Evolutionary conservation across 2,113 vertebrate genomes (phyloP), one percentile per base, ranked within the genome.

Genomic region (Theristicus caerulescens): DNA sequence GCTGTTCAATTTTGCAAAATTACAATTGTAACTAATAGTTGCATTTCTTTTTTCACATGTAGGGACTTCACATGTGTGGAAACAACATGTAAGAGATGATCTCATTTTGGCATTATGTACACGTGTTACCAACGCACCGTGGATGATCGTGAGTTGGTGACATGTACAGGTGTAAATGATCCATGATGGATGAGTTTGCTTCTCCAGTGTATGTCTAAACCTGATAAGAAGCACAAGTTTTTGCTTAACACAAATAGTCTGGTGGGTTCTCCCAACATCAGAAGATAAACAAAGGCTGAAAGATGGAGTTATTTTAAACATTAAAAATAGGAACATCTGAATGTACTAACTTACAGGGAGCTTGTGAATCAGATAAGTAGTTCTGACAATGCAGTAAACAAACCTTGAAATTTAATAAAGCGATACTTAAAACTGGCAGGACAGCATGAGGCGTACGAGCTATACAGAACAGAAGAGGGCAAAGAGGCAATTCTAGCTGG

Each of bases 81-180:
- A 97, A 86, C 78, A 94, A 89, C 93, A 82, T 51, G 67, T 77
- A 84, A 93, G 74, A 67, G 78, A 91, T 96, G 8, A 95, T 84
- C 78, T 96, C 82, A 82, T 82, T 95, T 92, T 92, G 81, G 47
- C 74, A 86, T 70, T 91, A 46, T 64, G 92, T 91, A 51, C 40
- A 86, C 2, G 4, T 91, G 58, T 86, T 87, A 70, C 62, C 72
- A 76, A 85, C 89, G 77, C 36, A 24, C 42, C 1, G 0, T 59
- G 76, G 93, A 93, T 66, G 74, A 54, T 90, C 42, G 9, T 36
- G 90, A 92, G 71, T 27, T 95, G 94, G 90, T 95, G 95, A 97
- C 90, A 96, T 27, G 54, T 85, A 82, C 90, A 96, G 90, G 96
- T 96, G 88, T 88, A 97, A 93, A 96, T 82, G 83, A 47, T 91